Percentiles rank a stretch among this genome's conserved stretches.
Evolutionary conservation across 2,797 vertebrate genomes (phyloP).

Genomic region (Acridotheres tristis): DNA sequence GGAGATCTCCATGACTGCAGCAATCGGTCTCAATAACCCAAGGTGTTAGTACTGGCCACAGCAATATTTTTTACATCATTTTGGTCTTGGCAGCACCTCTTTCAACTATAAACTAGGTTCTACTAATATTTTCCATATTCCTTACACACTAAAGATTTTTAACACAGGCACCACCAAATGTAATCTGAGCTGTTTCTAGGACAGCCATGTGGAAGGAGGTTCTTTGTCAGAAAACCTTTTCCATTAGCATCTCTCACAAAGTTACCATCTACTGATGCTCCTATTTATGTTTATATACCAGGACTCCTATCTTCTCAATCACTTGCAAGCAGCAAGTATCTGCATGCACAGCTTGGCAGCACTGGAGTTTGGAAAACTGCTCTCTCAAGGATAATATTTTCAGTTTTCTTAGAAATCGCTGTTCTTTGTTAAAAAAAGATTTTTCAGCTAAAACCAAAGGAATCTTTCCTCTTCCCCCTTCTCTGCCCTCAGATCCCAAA

Average conservation of each 20-base stretch:
- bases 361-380: background rate
- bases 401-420: background rate
- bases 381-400: background rate
- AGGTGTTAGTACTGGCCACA: background rate
- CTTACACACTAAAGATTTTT: background rate
- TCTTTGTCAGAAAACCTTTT: background rate
- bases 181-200: background rate
- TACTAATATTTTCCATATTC: slow-evolving; percentile 37
- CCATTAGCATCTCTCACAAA: background rate
- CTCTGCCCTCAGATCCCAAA: background rate
- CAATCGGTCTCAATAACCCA: background rate
- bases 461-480: background rate
- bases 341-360: background rate
- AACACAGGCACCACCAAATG: background rate
- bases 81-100: background rate
- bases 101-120: background rate
- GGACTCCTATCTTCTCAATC: background rate
- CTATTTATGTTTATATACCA: background rate
- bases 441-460: background rate
- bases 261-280: background rate
- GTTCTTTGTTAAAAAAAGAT: background rate
- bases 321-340: background rate
- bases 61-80: background rate
- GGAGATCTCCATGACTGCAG: background rate
- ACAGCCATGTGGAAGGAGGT: background rate